Evolutionary conservation across 2,888 invertebrate species (phyloP).

Genomic region (Heliconius cydno): DNA sequence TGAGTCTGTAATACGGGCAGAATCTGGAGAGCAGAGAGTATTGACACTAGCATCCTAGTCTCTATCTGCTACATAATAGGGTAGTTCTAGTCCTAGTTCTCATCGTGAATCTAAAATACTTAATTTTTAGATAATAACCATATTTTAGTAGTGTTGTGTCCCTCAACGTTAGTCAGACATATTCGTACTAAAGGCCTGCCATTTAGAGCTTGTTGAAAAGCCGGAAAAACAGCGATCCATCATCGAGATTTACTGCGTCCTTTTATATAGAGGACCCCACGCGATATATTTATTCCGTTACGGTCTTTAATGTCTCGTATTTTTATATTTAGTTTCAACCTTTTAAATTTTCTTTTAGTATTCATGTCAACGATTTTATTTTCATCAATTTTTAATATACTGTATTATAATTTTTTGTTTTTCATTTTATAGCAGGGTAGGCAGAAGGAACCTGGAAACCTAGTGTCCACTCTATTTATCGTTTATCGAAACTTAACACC

Average conservation of each 20-base stretch:
- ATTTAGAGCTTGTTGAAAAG: slow-evolving; percentile 74
- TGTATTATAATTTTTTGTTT: too few species aligned
- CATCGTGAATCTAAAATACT: too few species aligned
- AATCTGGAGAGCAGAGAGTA: not conserved
- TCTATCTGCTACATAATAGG: not conserved
- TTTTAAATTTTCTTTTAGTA: not conserved
- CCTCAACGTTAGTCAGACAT: not conserved
- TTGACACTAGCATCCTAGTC: not conserved
- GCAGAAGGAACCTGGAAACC: too few species aligned
- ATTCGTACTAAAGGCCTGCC: slow-evolving; percentile 41
- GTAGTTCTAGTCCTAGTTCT: too few species aligned
- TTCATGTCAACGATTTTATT: not conserved
- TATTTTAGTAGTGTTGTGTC: not conserved
- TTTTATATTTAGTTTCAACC: slow-evolving; percentile 1
- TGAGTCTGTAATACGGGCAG: not conserved
- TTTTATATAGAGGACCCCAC: slow-evolving; percentile 48
- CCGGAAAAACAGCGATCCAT: slow-evolving; percentile 77
- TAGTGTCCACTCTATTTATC: too few species aligned
- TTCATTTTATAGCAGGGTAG: too few species aligned
- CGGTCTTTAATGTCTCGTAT: slow-evolving; percentile 27
- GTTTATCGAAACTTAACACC: too few species aligned
- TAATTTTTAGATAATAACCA: not conserved
- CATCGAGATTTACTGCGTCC: slow-evolving; percentile 65
- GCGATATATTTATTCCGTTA: slow-evolving; percentile 42
- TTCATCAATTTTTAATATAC: too few species aligned